phyloP scores from a whole-genome alignment of 2,113 vertebrate genomes.

The Tyto alba region DNA sequence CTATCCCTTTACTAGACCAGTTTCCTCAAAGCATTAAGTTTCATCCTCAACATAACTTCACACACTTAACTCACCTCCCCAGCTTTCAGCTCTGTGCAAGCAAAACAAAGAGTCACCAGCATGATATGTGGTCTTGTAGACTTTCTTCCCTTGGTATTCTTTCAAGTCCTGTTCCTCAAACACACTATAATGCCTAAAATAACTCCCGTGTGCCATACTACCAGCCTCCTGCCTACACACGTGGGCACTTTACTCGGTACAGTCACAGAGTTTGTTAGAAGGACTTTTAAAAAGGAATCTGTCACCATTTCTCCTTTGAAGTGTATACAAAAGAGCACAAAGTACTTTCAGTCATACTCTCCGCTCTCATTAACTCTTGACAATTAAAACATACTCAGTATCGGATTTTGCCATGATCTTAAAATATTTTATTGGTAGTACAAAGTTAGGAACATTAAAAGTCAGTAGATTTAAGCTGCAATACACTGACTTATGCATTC shows the following conservation, averaged over 20 bases:
- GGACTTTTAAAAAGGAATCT: background rate
- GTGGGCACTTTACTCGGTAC: background rate
- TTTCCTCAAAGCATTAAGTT: background rate
- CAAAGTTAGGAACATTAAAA: slow-evolving; percentile 7
- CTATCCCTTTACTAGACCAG: background rate
- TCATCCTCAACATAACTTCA: background rate
- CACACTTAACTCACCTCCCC: background rate
- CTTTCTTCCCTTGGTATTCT: background rate
- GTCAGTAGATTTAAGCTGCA: background rate
- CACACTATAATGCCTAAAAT: fast-evolving
- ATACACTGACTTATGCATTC: background rate
- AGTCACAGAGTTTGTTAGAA: background rate
- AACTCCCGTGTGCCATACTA: no score
- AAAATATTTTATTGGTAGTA: slow-evolving; percentile 36
- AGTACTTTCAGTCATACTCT: background rate
- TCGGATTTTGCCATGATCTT: background rate
- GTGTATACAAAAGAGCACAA: fast-evolving
- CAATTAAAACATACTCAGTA: background rate
- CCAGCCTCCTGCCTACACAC: fast-evolving
- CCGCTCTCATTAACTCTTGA: background rate
- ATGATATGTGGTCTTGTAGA: fast-evolving
- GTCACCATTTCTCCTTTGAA: background rate
- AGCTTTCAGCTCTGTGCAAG: background rate
- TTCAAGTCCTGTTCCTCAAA: background rate
- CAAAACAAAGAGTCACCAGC: background rate